Evolutionary conservation across 2,797 vertebrate species (phyloP), one percentile per base, ranked within the genome.

Genomic region (Xenops minutus): DNA sequence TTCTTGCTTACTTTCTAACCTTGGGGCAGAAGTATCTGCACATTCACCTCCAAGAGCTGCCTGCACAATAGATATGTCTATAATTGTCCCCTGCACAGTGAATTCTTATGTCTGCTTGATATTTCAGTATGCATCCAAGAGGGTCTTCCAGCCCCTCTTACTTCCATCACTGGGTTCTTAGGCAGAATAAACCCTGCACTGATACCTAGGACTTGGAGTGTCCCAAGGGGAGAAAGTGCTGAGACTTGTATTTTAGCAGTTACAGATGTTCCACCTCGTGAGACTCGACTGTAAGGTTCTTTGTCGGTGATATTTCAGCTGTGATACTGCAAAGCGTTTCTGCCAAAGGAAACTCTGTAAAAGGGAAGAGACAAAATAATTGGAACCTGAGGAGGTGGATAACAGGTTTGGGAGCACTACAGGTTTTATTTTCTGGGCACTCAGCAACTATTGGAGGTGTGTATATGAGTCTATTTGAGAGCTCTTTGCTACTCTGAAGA

Each of bases 1-100:
- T 64, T 61, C 72, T 56, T 68, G 17, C 10, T 27, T 41, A 0
- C 49, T 63, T 85, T 43, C n/a, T 69, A 55, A 46, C 10, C 26
- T 74, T 85, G 52, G 16, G 73, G 48, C 39, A 59, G n/a, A 78
- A 59, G 3, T 4, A 2, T 5, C 10, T 89, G 44, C 16, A 10
- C n/a, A 1, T 19, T 87, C 20, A 4, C n/a, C 56, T 39, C 66
- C 46, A 67, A 9, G 32, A 34, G 55, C 43, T 4, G 3, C 43
- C 41, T 39, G 1, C 0, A 2, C 8, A 52, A 26, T 13, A 13
- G 39, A 4, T 36, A 3, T 14, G 18, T n/a, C 48, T 75, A 0
- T 19, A 43, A 20, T 9, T 88, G 19, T 61, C 12, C 21, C 55
- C 19, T 71, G 7, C 44, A 68, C 8, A 21, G 24, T 22, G 13